Evolutionary conservation across 1,140 invertebrate genomes (phyloP).

Genomic region (Hestina assimilis): DNA sequence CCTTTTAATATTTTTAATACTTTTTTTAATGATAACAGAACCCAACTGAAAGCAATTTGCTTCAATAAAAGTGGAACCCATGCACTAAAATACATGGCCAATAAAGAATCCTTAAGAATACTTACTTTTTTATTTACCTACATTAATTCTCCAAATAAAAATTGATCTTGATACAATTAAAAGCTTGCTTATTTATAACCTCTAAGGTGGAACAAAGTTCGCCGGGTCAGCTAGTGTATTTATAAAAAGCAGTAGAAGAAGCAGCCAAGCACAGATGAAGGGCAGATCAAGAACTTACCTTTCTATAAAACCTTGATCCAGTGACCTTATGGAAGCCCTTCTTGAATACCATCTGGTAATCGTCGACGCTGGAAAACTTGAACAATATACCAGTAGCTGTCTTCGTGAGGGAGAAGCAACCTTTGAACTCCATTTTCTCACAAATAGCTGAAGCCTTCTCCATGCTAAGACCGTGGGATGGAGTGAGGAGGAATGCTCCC

Average conservation of each 20-base stretch:
- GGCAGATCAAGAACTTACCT: constrained; percentile 76
- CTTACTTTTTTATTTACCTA: too few relatives aligned
- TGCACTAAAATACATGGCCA: too few relatives aligned
- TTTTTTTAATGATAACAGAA: too few relatives aligned
- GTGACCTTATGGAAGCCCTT: constrained; percentile 92
- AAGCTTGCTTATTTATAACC: constrained; percentile 20
- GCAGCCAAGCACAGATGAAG: constrained; percentile 20
- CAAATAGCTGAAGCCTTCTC: constrained; percentile 91
- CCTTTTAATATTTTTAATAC: too few relatives aligned
- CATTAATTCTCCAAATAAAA: too few relatives aligned
- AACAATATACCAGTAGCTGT: constrained; percentile 92
- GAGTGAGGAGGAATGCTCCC: constrained; percentile 89
- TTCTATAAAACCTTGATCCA: constrained; percentile 86
- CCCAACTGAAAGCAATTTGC: too few relatives aligned
- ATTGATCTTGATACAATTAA: too few relatives aligned
- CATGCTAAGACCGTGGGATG: constrained; percentile 89
- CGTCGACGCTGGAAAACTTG: constrained; percentile 90
- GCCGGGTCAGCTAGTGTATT: constrained; percentile 30
- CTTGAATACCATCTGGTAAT: constrained; percentile 90
- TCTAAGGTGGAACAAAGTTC: constrained; percentile 28
- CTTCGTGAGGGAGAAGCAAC: constrained; percentile 90
- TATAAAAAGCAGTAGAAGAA: constrained; percentile 10
- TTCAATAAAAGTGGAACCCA: too few relatives aligned
- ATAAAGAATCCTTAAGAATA: too few relatives aligned
- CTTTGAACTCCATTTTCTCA: constrained; percentile 92